Conservation (phyloP, 2,888 invertebrate species). For the Lacanobia oleracea region DNA sequence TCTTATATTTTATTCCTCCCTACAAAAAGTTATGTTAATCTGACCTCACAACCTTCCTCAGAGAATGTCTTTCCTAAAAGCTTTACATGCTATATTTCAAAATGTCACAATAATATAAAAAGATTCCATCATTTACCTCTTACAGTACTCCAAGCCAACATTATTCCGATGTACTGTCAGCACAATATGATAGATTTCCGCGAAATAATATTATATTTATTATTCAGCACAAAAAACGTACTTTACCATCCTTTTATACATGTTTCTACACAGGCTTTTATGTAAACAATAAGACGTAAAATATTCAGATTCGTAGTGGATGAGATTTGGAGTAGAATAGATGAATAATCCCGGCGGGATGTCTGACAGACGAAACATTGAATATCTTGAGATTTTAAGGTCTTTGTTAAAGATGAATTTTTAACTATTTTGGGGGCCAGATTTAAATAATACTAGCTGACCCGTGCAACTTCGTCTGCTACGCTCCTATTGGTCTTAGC, state of each 20-base stretch:
- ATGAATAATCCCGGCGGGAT: neutral
- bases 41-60: constrained; percentile 9
- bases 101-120: constrained; percentile 40
- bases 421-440: neutral
- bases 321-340: constrained; percentile 16
- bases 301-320: constrained; percentile 26
- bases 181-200: constrained; percentile 42
- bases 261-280: constrained; percentile 15
- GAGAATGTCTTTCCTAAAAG: constrained; percentile 39
- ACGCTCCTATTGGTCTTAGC: no score
- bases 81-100: constrained; percentile 37
- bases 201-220: constrained; percentile 33
- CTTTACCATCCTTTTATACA: constrained; percentile 8
- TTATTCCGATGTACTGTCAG: constrained; percentile 48
- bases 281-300: constrained; percentile 26
- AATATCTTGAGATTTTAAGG: neutral
- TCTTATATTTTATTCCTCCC: neutral
- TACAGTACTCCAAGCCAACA: constrained; percentile 20
- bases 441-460: no score
- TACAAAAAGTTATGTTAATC: constrained; percentile 23
- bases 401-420: neutral
- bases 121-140: constrained; percentile 38
- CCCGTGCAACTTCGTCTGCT: no score
- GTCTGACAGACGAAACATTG: neutral
- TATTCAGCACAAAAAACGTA: constrained; percentile 37